A percentile compares a stretch with the other conserved stretches of the same genome.
These are phyloP conservation scores for Bos javanicus DNA, from an alignment of 2,113 vertebrate genomes.

Conservation along the genomic window DNA sequence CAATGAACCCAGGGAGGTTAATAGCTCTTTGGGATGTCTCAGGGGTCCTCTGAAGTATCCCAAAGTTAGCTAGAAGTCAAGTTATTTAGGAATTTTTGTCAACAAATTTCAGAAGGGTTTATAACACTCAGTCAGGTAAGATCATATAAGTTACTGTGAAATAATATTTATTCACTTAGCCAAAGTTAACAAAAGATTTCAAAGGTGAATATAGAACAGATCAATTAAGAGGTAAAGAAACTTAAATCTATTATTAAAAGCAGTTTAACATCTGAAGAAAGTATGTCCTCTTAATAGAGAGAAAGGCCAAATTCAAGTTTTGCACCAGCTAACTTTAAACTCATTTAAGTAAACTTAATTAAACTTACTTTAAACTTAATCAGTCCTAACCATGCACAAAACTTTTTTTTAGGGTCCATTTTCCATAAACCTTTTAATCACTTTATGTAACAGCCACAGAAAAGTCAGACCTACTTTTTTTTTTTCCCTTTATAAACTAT, in stretches of 20 bases:
- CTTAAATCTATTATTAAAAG: background rate
- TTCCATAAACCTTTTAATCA: background rate
- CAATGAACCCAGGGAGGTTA: background rate
- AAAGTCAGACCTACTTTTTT: background rate
- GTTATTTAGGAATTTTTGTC: background rate
- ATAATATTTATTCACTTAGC: background rate
- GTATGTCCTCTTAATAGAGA: background rate
- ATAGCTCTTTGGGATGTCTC: background rate
- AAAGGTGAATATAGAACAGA: background rate
- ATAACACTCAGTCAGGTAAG: background rate
- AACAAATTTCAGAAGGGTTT: background rate
- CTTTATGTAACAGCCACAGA: background rate
- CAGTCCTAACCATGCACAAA: background rate
- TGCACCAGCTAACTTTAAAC: background rate
- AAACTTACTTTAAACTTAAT: background rate
- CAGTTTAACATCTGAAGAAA: background rate
- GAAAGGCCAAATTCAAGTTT: background rate
- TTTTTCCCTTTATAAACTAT: background rate
- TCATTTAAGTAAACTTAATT: background rate
- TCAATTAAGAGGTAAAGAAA: background rate
- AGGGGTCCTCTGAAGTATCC: background rate
- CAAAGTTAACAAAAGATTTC: background rate
- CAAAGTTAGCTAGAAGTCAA: background rate
- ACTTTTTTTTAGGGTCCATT: background rate
- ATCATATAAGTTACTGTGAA: background rate